These are phyloP conservation scores for Lamellibrachia luymesi DNA, from an alignment of 1,140 invertebrate species.

Conservation along the genomic window DNA sequence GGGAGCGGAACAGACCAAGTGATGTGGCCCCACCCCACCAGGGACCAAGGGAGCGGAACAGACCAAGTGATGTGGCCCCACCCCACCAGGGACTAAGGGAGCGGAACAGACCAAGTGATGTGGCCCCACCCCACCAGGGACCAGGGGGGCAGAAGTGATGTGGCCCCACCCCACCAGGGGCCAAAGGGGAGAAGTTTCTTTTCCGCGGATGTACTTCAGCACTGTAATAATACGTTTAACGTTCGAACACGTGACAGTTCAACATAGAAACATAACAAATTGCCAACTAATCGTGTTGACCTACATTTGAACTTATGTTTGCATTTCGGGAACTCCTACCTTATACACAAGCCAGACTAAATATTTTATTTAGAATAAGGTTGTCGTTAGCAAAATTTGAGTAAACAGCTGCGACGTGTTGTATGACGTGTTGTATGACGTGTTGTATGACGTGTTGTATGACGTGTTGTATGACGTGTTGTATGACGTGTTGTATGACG, in stretches of 20 bases:
- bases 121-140: too few species aligned
- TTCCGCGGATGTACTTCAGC: too few species aligned
- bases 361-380: not conserved
- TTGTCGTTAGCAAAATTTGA: not conserved
- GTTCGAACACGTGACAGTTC: not conserved
- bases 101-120: too few species aligned
- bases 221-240: not conserved
- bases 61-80: too few species aligned
- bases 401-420: not conserved
- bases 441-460: not conserved
- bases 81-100: too few species aligned
- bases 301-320: not conserved
- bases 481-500: not conserved
- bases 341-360: not conserved
- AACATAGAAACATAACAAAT: not conserved
- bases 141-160: too few species aligned
- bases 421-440: not conserved
- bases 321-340: not conserved
- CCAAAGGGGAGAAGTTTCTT: too few species aligned
- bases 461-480: not conserved
- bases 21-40: too few species aligned
- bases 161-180: too few species aligned
- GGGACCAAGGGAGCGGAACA: too few species aligned
- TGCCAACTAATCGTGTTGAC: not conserved
- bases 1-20: too few species aligned